Conservation (phyloP, 2,888 invertebrate genomes). For the Volucella inflata region DNA sequence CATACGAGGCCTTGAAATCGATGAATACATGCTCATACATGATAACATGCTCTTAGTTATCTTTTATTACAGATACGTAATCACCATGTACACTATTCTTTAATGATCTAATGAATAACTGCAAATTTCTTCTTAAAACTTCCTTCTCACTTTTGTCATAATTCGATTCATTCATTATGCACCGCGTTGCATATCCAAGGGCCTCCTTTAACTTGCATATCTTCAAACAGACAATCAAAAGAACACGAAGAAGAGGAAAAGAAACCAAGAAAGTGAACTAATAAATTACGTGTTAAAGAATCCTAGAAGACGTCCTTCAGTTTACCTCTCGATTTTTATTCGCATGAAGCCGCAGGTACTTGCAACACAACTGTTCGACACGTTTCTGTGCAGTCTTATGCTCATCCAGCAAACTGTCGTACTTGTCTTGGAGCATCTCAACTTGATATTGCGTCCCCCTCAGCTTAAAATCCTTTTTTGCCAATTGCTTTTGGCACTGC, state of each 20-base stretch:
- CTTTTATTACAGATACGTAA: slow-evolving; percentile 25
- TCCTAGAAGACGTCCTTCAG: not conserved
- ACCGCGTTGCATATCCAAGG: slow-evolving; percentile 76
- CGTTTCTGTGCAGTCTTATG: slow-evolving; percentile 78
- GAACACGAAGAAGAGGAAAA: not conserved
- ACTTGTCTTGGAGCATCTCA: slow-evolving; percentile 79
- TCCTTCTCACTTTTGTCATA: slow-evolving; percentile 62
- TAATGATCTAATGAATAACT: slow-evolving; percentile 78
- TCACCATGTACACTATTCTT: slow-evolving; percentile 54
- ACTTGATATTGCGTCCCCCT: slow-evolving; percentile 78
- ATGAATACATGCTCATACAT: too few species aligned
- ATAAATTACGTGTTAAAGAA: slow-evolving; percentile 20
- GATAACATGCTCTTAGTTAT: not conserved
- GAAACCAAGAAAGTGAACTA: not conserved
- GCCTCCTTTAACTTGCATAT: slow-evolving; percentile 78
- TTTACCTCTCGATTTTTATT: slow-evolving; percentile 80
- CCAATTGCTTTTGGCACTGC: slow-evolving; percentile 79
- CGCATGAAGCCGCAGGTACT: slow-evolving; percentile 79
- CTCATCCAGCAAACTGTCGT: slow-evolving; percentile 79
- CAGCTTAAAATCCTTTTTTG: slow-evolving; percentile 79
- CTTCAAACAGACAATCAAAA: slow-evolving; percentile 31
- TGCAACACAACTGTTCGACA: slow-evolving; percentile 78
- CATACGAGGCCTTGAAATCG: too few species aligned
- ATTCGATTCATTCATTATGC: slow-evolving; percentile 64
- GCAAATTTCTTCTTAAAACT: slow-evolving; percentile 78